phyloP scores from a whole-genome alignment of 2,113 vertebrate genomes.

The Pedetes capensis region DNA sequence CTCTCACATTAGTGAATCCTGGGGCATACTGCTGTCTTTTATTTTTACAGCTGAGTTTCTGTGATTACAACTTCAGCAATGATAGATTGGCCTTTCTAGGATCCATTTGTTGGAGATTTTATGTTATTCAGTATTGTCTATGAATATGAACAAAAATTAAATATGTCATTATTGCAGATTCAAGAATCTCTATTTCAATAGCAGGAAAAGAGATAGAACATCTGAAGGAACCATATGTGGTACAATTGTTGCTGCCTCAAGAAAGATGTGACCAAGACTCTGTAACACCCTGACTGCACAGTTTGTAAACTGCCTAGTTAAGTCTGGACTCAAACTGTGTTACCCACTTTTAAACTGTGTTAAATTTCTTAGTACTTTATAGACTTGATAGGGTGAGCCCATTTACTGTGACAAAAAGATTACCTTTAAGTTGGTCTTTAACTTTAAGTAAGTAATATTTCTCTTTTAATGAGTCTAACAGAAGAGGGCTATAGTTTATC shows the following conservation, averaged over 20 bases:
- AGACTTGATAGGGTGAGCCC: conserved; percentile 62
- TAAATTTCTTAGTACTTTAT: conserved; percentile 63
- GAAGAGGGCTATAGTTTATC: conserved; percentile 50
- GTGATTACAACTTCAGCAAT: background rate
- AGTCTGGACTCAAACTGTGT: conserved; percentile 70
- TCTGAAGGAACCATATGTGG: conserved; percentile 28
- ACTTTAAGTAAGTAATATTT: conserved; percentile 65
- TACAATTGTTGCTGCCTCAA: conserved; percentile 42
- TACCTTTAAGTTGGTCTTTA: conserved; percentile 66
- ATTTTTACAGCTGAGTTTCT: background rate
- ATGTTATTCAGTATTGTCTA: background rate
- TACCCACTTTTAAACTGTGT: conserved; percentile 68
- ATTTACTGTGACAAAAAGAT: conserved; percentile 67
- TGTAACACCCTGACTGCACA: conserved; percentile 44
- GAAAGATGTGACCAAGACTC: conserved; percentile 60
- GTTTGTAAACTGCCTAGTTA: conserved; percentile 73
- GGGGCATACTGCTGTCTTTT: background rate
- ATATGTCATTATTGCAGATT: background rate
- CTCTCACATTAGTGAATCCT: background rate
- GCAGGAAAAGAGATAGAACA: background rate
- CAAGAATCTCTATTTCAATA: background rate
- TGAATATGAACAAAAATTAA: conserved; percentile 20
- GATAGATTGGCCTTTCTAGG: background rate
- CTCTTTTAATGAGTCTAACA: conserved; percentile 67
- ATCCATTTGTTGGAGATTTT: conserved; percentile 15